Percentiles rank a stretch among this genome's conserved stretches.
phyloP scores from a whole-genome alignment of 2,888 invertebrate genomes.

The Trachelus tabidus region DNA sequence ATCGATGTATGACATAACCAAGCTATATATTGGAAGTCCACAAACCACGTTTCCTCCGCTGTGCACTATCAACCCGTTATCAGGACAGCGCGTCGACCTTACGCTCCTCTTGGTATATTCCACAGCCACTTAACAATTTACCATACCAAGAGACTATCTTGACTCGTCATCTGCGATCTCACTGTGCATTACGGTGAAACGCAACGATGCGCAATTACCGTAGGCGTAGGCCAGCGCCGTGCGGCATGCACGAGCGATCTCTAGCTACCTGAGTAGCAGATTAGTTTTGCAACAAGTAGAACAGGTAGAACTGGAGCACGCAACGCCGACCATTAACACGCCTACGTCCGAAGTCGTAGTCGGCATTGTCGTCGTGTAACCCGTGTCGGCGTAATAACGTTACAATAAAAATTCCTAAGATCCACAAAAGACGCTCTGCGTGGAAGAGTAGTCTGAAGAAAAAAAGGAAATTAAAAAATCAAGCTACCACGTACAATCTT shows the following conservation, averaged over 20 bases:
- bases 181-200: neutral
- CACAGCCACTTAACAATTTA: neutral
- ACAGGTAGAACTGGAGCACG: slow-evolving; percentile 8
- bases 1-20: neutral
- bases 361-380: neutral
- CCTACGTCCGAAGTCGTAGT: neutral
- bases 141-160: neutral
- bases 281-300: slow-evolving; percentile 1
- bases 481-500: neutral
- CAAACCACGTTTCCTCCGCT: neutral
- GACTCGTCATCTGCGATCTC: neutral
- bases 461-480: neutral
- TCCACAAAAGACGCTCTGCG: neutral
- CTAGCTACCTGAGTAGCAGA: slow-evolving; percentile 3
- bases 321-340: neutral
- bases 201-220: slow-evolving; percentile 4
- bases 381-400: neutral
- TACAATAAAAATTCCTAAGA: neutral
- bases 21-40: neutral
- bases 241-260: neutral
- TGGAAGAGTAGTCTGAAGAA: neutral
- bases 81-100: neutral
- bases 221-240: neutral
- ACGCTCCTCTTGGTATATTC: neutral
- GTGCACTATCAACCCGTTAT: neutral